These are phyloP conservation scores for Metalampra italica DNA, from an alignment of 2,888 invertebrate genomes.

Conservation along the genomic window DNA sequence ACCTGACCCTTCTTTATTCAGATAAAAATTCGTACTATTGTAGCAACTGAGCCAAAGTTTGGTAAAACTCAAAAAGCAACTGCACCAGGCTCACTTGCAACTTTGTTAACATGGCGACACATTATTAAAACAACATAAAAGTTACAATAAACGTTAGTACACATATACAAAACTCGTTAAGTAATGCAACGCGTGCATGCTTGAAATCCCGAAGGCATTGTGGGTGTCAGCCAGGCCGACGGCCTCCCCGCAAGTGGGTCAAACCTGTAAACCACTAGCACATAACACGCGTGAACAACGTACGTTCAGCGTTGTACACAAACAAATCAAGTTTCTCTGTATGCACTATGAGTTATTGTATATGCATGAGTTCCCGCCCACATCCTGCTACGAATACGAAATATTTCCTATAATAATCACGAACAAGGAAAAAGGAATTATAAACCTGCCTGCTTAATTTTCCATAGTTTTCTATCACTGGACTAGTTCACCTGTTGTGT, in stretches of 20 bases:
- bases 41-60: too few relatives aligned
- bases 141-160: slow-evolving; percentile 3
- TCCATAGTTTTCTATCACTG: neutral
- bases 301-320: slow-evolving; percentile 7
- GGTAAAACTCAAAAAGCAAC: too few relatives aligned
- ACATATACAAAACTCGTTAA: neutral
- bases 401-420: slow-evolving; percentile 4
- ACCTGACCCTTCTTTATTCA: too few relatives aligned
- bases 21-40: too few relatives aligned
- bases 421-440: slow-evolving; percentile 6
- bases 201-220: slow-evolving; percentile 20
- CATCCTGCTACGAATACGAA: slow-evolving; percentile 1
- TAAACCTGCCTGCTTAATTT: neutral
- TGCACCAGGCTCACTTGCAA: neutral
- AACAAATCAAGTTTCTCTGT: neutral
- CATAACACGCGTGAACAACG: slow-evolving; percentile 18
- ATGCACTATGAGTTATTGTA: neutral
- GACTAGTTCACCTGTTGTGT: too few relatives aligned
- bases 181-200: slow-evolving; percentile 6
- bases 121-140: neutral
- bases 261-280: slow-evolving; percentile 25
- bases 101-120: neutral
- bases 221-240: slow-evolving; percentile 9
- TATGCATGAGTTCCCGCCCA: slow-evolving; percentile 9
- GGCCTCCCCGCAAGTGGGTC: slow-evolving; percentile 28